Evolutionary conservation across 2,797 vertebrate genomes (phyloP), one percentile per base, ranked within the genome.

Genomic region (Urosaurus nigricauda): DNA sequence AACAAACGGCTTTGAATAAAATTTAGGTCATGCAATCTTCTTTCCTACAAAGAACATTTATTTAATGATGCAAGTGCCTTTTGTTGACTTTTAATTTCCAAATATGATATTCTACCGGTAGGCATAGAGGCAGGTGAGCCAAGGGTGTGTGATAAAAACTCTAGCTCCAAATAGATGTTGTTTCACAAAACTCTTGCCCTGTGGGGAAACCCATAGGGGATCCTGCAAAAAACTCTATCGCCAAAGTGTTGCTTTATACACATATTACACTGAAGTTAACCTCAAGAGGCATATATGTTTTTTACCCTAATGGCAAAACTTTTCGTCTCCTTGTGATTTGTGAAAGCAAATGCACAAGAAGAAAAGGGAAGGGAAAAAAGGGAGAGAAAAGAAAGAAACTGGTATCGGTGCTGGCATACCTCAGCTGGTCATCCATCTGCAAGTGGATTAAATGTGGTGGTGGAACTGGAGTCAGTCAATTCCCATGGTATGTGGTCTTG

Each of bases 1-100:
- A 99, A 97, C 99, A 99, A 97, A 99, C 99, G 96, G 98, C 98
- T 94, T 97, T 99, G 96, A 99, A 98, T 97, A 99, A 99, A 98
- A 98, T 99, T 97, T 99, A 99, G 97, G 96, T 95, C 96, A 95
- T 95, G 94, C 95, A 96, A 93, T 96, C 93, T 94, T 83, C 92
- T 95, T 96, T 96, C 96, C 95, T 96, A 96, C 95, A 95, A 96
- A 95, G 96, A 95, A 97, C 96, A 95, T 96, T 96, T 97, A 96
- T 97, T 97, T 97, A 97, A 97, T 96, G 96, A 98, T 97, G 98
- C 98, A 99, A 99, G 98, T 99, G 98, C 98, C 99, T 99, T 98
- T 97, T 97, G 97, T 97, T 97, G 96, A 97, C 97, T 97, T 96
- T 95, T 97, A 95, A 96, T 94, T 97, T 99, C 98, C 98, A 98